phyloP scores from a whole-genome alignment of 2,888 invertebrate species.

The Priocnemis perturbator region DNA sequence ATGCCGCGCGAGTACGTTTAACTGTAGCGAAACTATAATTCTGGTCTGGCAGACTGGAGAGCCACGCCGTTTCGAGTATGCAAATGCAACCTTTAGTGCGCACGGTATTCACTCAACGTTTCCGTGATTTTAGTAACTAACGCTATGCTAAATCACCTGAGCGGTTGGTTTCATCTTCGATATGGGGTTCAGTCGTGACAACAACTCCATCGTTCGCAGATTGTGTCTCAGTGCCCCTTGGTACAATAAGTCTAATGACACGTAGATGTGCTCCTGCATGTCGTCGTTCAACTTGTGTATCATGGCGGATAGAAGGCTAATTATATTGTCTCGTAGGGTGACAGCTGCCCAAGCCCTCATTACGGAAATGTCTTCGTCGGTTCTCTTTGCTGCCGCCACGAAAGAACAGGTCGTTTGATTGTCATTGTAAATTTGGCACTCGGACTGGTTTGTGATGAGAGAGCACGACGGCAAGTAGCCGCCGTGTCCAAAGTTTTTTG shows the following conservation, averaged over 20 bases:
- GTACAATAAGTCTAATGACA: slow-evolving; percentile 51
- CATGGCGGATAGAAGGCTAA: slow-evolving; percentile 53
- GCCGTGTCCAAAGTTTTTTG: too few species aligned
- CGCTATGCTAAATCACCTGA: neutral
- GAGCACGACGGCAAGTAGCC: too few species aligned
- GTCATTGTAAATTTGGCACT: slow-evolving; percentile 49
- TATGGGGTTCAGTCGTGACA: slow-evolving; percentile 35
- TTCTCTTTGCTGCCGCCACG: slow-evolving; percentile 35
- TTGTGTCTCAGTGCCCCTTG: slow-evolving; percentile 48
- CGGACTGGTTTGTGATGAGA: neutral
- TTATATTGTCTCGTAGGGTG: slow-evolving; percentile 56
- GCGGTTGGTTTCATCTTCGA: slow-evolving; percentile 23
- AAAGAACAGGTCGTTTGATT: slow-evolving; percentile 50
- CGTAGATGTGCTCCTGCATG: slow-evolving; percentile 43
- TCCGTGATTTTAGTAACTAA: too few species aligned
- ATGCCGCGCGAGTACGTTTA: too few species aligned
- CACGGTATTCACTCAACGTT: too few species aligned
- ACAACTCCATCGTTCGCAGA: slow-evolving; percentile 51
- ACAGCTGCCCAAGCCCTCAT: slow-evolving; percentile 53
- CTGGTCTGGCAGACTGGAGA: too few species aligned
- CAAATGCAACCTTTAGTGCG: too few species aligned
- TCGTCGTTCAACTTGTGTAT: slow-evolving; percentile 49
- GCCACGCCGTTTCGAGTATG: too few species aligned
- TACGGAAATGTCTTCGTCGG: slow-evolving; percentile 42
- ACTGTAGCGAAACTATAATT: too few species aligned